phyloP scores from a whole-genome alignment of 2,888 invertebrate genomes.

The Platypus cylindrus region DNA sequence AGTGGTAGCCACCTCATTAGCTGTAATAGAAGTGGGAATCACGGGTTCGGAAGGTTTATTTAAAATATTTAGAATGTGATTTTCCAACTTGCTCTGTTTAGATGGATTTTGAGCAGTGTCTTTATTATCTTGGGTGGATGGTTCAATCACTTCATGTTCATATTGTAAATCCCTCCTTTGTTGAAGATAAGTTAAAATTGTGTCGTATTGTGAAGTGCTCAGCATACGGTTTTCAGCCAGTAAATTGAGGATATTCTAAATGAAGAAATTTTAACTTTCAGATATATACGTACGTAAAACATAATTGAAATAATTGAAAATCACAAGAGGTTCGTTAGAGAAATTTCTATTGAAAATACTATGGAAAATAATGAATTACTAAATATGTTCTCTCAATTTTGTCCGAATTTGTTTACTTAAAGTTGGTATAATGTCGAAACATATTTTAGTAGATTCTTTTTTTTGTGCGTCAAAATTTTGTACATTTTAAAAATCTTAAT shows the following conservation, averaged over 20 bases:
- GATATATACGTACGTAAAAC: no score
- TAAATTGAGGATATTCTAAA: constrained; percentile 54
- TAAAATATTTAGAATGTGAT: constrained; percentile 64
- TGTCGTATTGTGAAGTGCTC: constrained; percentile 67
- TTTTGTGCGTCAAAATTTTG: no score
- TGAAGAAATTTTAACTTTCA: no score
- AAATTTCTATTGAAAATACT: no score
- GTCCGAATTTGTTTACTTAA: no score
- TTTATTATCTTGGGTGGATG: constrained; percentile 36
- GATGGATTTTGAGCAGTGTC: constrained; percentile 38
- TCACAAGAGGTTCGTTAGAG: no score
- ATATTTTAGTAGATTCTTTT: no score
- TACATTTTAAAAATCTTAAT: no score
- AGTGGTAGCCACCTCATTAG: constrained; percentile 25
- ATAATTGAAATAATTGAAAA: no score
- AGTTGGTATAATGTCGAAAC: no score
- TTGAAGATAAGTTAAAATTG: constrained; percentile 58
- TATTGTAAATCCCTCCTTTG: constrained; percentile 62
- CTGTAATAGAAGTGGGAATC: constrained; percentile 27
- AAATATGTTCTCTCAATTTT: no score
- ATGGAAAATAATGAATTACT: no score
- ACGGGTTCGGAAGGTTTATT: constrained; percentile 39
- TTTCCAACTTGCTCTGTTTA: constrained; percentile 60
- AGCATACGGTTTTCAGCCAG: constrained; percentile 70
- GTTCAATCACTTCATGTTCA: constrained; percentile 62